Percentiles rank a stretch among this genome's conserved stretches.
Conservation (phyloP, 2,888 invertebrate genomes). For the Stramonita haemastoma region DNA sequence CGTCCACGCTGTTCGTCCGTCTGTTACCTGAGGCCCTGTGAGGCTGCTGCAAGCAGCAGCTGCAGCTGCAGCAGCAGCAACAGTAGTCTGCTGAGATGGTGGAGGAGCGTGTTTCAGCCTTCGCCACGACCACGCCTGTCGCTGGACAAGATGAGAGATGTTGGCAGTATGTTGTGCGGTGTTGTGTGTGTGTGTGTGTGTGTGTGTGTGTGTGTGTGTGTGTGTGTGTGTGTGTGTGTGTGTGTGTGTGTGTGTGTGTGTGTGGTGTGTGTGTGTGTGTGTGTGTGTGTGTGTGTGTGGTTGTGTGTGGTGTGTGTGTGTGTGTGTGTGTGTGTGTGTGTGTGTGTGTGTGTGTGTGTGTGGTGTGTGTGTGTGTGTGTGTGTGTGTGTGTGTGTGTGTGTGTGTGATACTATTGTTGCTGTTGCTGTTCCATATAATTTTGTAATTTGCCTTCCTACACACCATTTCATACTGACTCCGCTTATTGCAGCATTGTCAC, state of each 20-base stretch:
- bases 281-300: no score
- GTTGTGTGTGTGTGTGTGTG: no score
- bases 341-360: neutral
- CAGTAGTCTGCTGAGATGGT: neutral
- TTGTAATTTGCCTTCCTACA: no score
- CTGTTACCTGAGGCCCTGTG: neutral
- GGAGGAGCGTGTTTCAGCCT: neutral
- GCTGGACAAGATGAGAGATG: neutral
- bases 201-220: no score
- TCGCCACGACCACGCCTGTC: neutral
- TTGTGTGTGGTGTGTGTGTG: neutral
- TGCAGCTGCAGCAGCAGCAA: neutral
- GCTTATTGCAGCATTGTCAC: no score
- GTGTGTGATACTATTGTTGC: no score
- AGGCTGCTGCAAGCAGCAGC: neutral
- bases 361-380: neutral
- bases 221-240: no score
- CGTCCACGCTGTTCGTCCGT: neutral
- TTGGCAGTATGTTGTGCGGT: neutral
- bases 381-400: no score
- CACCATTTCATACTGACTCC: no score
- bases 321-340: slow-evolving; percentile 3
- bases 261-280: no score
- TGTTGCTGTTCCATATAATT: no score
- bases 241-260: no score